Percentiles rank a stretch among this genome's conserved stretches.
These are phyloP conservation scores for Gadopsis bispinosus DNA, from an alignment of 2,797 vertebrate genomes.

Conservation along the genomic window DNA sequence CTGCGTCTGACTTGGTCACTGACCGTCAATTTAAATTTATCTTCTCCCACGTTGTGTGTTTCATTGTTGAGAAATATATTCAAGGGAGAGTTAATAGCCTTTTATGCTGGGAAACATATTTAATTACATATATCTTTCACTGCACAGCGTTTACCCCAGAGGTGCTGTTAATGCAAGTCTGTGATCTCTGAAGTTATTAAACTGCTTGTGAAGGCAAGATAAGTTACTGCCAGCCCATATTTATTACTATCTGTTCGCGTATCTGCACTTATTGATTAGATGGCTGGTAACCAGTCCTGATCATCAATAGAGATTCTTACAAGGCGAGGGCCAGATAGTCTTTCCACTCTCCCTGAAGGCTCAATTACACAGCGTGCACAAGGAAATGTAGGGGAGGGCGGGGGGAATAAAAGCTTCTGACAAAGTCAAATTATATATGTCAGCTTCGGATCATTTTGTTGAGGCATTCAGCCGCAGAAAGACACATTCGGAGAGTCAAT, in stretches of 20 bases:
- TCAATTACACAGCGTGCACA: slow-evolving; percentile 73
- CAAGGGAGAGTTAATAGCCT: slow-evolving; percentile 55
- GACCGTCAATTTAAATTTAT: slow-evolving; percentile 50
- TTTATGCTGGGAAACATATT: slow-evolving; percentile 72
- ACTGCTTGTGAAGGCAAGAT: slow-evolving; percentile 30
- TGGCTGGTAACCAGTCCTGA: slow-evolving; percentile 69
- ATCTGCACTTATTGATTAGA: slow-evolving; percentile 70
- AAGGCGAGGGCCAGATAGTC: slow-evolving; percentile 65
- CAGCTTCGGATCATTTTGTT: slow-evolving; percentile 60
- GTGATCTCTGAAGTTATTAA: slow-evolving; percentile 61
- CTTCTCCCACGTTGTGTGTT: slow-evolving; percentile 25
- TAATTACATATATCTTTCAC: slow-evolving; percentile 66
- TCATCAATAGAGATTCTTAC: slow-evolving; percentile 74
- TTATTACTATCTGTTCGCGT: slow-evolving; percentile 53
- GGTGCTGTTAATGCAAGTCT: slow-evolving; percentile 49
- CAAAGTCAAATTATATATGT: slow-evolving; percentile 78
- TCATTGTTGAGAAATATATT: slow-evolving; percentile 51
- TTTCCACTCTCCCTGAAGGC: slow-evolving; percentile 72
- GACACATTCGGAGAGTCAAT: slow-evolving; percentile 57
- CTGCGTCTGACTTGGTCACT: slow-evolving; percentile 39
- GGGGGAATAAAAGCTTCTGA: slow-evolving; percentile 56
- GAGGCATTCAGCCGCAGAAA: slow-evolving; percentile 49
- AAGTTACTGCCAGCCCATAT: slow-evolving; percentile 54
- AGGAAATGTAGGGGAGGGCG: slow-evolving; percentile 58
- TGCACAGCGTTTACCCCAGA: slow-evolving; percentile 41